Evolutionary conservation across 2,888 invertebrate species (phyloP).

Genomic region (Brenthis hecate): DNA sequence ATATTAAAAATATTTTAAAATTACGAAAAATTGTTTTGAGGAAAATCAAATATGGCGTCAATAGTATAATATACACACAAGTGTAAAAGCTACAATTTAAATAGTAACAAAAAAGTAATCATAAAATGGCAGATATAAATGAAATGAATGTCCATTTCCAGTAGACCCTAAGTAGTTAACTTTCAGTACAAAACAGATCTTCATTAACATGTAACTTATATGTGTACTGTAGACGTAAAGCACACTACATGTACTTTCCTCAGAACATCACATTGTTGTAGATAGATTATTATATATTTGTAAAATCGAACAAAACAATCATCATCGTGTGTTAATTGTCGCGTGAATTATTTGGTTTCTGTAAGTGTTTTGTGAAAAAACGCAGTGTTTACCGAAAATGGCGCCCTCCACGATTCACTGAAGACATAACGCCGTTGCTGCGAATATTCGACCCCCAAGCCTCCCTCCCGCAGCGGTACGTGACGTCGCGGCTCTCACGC

Average conservation of each 20-base stretch:
- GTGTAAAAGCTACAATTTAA: no score
- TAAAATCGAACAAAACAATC: not conserved
- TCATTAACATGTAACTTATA: conserved; percentile 38
- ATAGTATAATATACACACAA: no score
- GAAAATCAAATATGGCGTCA: no score
- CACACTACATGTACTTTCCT: conserved; percentile 32
- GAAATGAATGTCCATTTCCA: conserved; percentile 30
- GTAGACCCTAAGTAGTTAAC: conserved; percentile 46
- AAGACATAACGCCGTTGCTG: conserved; percentile 89
- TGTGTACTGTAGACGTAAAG: conserved; percentile 36
- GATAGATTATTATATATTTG: conserved; percentile 43
- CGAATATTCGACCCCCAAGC: conserved; percentile 89
- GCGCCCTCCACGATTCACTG: conserved; percentile 91
- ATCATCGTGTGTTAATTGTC: conserved; percentile 19
- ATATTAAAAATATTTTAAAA: not conserved
- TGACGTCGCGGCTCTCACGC: conserved; percentile 46
- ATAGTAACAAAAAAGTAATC: no score
- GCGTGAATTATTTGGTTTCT: conserved; percentile 32
- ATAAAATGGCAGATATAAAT: conserved; percentile 29
- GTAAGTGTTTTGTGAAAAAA: conserved; percentile 56
- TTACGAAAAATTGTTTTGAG: no score
- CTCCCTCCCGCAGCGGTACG: conserved; percentile 79
- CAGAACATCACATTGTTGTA: conserved; percentile 49
- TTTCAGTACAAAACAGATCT: conserved; percentile 34
- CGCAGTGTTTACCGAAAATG: conserved; percentile 90